These are phyloP conservation scores for Priocnemis perturbator DNA, from an alignment of 2,888 invertebrate genomes.

Conservation along the genomic window DNA sequence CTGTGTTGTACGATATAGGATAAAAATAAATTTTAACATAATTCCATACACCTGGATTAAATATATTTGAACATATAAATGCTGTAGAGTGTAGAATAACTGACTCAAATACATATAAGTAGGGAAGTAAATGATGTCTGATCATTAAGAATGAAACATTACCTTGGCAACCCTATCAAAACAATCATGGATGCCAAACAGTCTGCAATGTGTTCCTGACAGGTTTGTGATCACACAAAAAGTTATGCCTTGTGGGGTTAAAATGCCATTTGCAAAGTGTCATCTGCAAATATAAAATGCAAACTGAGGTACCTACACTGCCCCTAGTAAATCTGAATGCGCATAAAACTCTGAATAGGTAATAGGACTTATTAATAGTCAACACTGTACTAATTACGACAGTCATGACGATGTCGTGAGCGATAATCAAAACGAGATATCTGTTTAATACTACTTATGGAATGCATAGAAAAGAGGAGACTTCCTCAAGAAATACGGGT, in stretches of 20 bases:
- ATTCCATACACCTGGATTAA: no score
- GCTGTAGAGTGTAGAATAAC: no score
- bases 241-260: constrained; percentile 21
- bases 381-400: neutral
- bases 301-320: constrained; percentile 69
- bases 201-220: constrained; percentile 49
- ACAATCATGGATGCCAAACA: constrained; percentile 68
- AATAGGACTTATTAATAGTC: constrained; percentile 24
- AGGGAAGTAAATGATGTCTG: no score
- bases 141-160: constrained; percentile 38
- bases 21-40: no score
- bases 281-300: constrained; percentile 63
- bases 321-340: constrained; percentile 67
- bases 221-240: constrained; percentile 28
- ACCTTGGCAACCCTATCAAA: constrained; percentile 63
- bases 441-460: neutral
- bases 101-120: no score
- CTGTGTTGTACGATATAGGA: no score
- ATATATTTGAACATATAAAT: no score
- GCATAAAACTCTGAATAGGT: constrained; percentile 66
- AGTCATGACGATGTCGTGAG: constrained; percentile 10
- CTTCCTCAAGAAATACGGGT: neutral
- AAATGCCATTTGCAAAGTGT: constrained; percentile 42
- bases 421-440: constrained; percentile 5
- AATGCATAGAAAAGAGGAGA: constrained; percentile 44